Evolutionary conservation across 2,888 invertebrate species (phyloP), one percentile per base, ranked within the genome.

Genomic region (Eilema griseolum): DNA sequence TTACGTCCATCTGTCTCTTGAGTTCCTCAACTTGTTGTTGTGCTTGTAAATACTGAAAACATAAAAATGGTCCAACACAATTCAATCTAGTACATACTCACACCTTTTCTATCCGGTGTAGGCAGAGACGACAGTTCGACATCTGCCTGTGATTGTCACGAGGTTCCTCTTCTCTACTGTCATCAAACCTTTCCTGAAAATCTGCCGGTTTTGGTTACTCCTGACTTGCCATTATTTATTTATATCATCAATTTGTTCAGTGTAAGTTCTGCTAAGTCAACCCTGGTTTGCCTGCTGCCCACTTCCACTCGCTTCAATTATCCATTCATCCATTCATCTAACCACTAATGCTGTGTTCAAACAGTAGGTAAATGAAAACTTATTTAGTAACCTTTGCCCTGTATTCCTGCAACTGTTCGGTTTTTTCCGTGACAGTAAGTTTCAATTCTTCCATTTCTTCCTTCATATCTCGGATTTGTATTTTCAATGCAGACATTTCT

Each of bases 11-110:
- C 72, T 93, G 92, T 12, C 93, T 84, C 73, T 87, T 91, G 31
- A 92, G 73, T 74, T 94, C 94, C 79, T 93, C 93, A 0, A 90
- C 94, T 75, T 92, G 91, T 73, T 94, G 93, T 66, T 94, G 92
- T 0, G 94, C 94, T 87, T 93, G 94, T 2, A 95, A 86, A 73
- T 94, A 95, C 94, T 94, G 80, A 41, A 85, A 83, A 5, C 16
- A 57, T 33, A 11, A 56, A 5, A 57, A 24, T 33, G 0, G 20
- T 52, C n/a, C 1, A 52, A n/a, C n/a, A 52, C 0, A 52, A 52
- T 20, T 46, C 0, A 20, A 46, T 16, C 46, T 20, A 20, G 46
- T 46, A 16, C 41, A 41, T 46, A 20, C 20, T 46, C 46, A 3
- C 0, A 20, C 46, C 46, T 20, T 46, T 20, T 1, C 46, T 46